Base-by-base conservation (phyloP, 2,797 vertebrate species). In the Neosalanx taihuensis region DNA sequence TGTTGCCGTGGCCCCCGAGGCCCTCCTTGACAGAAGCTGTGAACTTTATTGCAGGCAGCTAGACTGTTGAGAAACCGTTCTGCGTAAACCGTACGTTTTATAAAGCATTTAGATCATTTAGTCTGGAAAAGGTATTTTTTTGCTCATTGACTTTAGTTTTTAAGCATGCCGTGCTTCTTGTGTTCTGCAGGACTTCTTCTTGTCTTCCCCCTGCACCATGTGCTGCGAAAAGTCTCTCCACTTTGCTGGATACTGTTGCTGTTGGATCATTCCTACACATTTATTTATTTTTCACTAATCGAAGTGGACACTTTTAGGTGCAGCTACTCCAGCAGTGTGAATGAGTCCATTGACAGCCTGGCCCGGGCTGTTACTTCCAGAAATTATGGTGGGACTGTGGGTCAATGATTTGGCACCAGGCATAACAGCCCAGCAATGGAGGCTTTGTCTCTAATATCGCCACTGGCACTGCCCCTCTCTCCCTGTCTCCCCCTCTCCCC, bases 361-460 rank as follows among this genome's bases (percentile, higher is more conserved):
- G 75, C 79, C 79, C 73, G 33, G 73, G 76, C 69, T 64, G 72
- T 72, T 81, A 72, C 79, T 76, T 77, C 76, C 80, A 81, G 71
- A 81, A 80, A 73, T 46, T 51, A 79, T 75, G 69, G 68, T 73
- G 77, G 72, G 73, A 75, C 81, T 81, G 57, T 70, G 79, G 84
- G 84, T 87, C 85, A 77, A 30, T 74, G 80, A 76, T 77, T 72
- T 85, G 81, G 81, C 79, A 63, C 33, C 2, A 72, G 37, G 49
- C 83, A 66, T 71, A 85, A 77, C 75, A 65, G 72, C 73, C 78
- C 79, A 86, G 88, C 81, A 88, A 88, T 83, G 76, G 84, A 74
- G 76, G 83, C 86, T 87, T 88, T 90, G 85, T 89, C 53, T 86
- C 37, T 82, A n/a, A 56, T 56, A 82, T 86, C 81, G 76, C 30